Evolutionary conservation across 2,113 vertebrate genomes (phyloP), one percentile per base, ranked within the genome.

Genomic region (Saimiri boliviensis): DNA sequence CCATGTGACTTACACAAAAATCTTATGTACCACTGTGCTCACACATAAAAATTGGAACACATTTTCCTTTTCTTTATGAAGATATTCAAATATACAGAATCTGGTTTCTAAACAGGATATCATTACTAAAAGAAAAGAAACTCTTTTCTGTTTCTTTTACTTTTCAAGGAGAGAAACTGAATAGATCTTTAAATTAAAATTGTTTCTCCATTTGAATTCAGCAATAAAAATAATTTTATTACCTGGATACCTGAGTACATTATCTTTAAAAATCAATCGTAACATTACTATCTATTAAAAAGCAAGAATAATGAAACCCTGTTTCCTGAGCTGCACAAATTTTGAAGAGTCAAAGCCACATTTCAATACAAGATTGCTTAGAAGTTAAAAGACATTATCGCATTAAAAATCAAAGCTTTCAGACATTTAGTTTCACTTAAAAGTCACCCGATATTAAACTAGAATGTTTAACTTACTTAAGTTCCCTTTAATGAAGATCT

Each of bases 371-470:
- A 87, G n/a, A 92, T 74, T 12, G 1, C 27, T 89, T 86, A 88
- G 37, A 93, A 89, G 60, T 95, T 93, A 92, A 93, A 94, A 96
- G 84, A 93, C 54, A 95, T 35, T 85, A 94, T 86, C 81, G 80
- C 42, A 93, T 85, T 93, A 85, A 96, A 96, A 94, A 92, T 94
- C 60, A 93, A 94, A 94, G 35, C 85, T 94, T 85, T 79, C 70
- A 92, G 45, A 92, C 32, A 95, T 60, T 96, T 84, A 92, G 76
- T 60, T 92, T 80, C 89, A 79, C 32, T 96, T 94, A 93, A 94
- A 95, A 94, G 91, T 93, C 66, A 93, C 86, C 83, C 42, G 82
- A 77, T 86, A 97, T 93, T 97, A 93, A 97, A 86, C 52, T 73
- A 42, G 63, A 52, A 91, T 93, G 60, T 91, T 93, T 93, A 81